phyloP scores from a whole-genome alignment of 2,113 vertebrate genomes.

The Procavia capensis region DNA sequence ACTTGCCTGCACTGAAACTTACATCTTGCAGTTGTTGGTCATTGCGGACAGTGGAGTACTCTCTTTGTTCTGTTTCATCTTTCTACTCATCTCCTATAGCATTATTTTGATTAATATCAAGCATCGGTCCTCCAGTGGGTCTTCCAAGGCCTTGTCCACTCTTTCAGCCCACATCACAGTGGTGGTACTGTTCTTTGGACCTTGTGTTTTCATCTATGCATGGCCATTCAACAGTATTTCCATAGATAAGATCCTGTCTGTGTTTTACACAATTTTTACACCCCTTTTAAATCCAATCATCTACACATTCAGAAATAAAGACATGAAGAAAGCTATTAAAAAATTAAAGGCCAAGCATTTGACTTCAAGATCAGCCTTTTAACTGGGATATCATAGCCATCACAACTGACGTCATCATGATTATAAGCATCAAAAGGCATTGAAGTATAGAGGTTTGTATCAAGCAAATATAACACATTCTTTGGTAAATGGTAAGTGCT shows the following conservation, averaged over 20 bases:
- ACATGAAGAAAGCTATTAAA: conserved; percentile 72
- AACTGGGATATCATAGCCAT: background rate
- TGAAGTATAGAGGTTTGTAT: background rate
- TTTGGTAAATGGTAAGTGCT: background rate
- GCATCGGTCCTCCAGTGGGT: background rate
- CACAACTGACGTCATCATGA: background rate
- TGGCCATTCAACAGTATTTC: conserved; percentile 56
- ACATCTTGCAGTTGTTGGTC: conserved; percentile 52
- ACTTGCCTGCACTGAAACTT: conserved; percentile 68
- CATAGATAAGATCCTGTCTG: conserved; percentile 53
- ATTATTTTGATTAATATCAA: conserved; percentile 5
- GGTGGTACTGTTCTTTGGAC: conserved; percentile 64
- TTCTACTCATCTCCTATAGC: too few relatives aligned
- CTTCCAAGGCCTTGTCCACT: conserved; percentile 59
- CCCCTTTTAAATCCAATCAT: conserved; percentile 72
- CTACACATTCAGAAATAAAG: conserved; percentile 73
- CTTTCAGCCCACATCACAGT: conserved; percentile 66
- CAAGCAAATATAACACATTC: background rate
- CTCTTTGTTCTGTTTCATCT: conserved; percentile 55
- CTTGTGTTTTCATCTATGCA: conserved; percentile 64
- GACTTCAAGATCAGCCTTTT: background rate
- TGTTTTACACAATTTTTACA: conserved; percentile 73
- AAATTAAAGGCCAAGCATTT: conserved; percentile 42
- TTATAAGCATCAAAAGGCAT: background rate
- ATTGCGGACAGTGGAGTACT: conserved; percentile 57